These are phyloP conservation scores for Margarornis squamiger DNA, from an alignment of 2,797 vertebrate genomes.

Conservation along the genomic window DNA sequence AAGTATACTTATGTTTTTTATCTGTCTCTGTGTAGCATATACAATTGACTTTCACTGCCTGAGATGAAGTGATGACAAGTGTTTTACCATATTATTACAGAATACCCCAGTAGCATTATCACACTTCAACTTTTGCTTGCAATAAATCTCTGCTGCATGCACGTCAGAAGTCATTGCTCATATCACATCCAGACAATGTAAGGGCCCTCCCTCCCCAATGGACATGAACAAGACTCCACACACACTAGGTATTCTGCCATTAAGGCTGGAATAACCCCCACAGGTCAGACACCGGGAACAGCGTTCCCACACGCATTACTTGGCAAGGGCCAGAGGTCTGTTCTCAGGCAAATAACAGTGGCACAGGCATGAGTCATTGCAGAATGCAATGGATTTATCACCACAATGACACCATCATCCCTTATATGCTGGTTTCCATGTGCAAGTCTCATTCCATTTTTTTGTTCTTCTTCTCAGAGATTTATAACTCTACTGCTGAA, in stretches of 20 bases:
- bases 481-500: neutral
- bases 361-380: slow-evolving; percentile 46
- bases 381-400: slow-evolving; percentile 46
- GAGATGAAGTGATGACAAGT: slow-evolving; percentile 58
- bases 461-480: neutral
- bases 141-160: slow-evolving; percentile 55
- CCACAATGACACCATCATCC: neutral
- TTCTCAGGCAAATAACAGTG: slow-evolving; percentile 30
- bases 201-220: neutral
- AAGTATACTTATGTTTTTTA: slow-evolving; percentile 61
- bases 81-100: slow-evolving; percentile 69
- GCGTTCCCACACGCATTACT: slow-evolving; percentile 45
- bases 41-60: slow-evolving; percentile 52
- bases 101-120: slow-evolving; percentile 67
- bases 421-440: neutral
- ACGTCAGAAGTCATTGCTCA: slow-evolving; percentile 33
- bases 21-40: slow-evolving; percentile 64
- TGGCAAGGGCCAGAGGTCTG: slow-evolving; percentile 26
- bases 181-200: slow-evolving; percentile 3
- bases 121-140: slow-evolving; percentile 50
- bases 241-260: neutral
- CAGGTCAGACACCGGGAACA: slow-evolving; percentile 7
- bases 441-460: neutral
- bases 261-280: neutral
- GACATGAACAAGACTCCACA: neutral